A percentile compares a stretch with the other conserved stretches of the same genome.
phyloP scores from a whole-genome alignment of 2,888 invertebrate species.

The Alentia gelatinosa region DNA sequence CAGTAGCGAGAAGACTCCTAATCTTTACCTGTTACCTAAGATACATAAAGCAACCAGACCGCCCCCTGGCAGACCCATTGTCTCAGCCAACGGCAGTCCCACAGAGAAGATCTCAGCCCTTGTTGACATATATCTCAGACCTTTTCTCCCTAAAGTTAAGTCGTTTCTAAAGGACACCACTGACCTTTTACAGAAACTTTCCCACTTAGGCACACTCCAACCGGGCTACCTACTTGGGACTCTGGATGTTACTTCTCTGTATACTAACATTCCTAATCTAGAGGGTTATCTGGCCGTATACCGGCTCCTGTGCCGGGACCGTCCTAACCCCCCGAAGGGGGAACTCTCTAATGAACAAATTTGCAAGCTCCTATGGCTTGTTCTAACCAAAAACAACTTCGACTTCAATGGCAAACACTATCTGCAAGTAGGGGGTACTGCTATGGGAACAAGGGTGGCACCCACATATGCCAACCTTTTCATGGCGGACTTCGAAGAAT shows the following conservation, averaged over 20 bases:
- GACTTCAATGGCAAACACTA: not conserved
- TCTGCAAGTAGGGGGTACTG: not conserved
- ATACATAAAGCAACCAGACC: not conserved
- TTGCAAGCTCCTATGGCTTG: not conserved
- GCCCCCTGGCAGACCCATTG: not conserved
- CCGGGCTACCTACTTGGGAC: not conserved
- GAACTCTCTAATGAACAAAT: not conserved
- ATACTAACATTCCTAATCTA: not conserved
- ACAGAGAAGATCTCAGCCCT: slow-evolving; percentile 2
- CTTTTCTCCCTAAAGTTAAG: not conserved
- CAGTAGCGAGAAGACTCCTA: not conserved
- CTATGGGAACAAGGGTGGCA: not conserved
- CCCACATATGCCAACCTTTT: not conserved
- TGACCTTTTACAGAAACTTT: not conserved
- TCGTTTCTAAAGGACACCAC: not conserved
- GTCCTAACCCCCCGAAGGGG: not conserved
- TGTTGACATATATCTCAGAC: not conserved
- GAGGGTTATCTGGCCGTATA: not conserved
- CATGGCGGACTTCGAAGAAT: not conserved
- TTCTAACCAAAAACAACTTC: not conserved
- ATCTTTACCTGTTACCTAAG: not conserved
- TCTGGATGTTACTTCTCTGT: not conserved
- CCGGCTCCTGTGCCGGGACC: not conserved
- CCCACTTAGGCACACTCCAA: not conserved
- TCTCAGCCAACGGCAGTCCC: not conserved